Base-by-base conservation (phyloP, 2,888 invertebrate species). In the Drosophila niveifrons region DNA sequence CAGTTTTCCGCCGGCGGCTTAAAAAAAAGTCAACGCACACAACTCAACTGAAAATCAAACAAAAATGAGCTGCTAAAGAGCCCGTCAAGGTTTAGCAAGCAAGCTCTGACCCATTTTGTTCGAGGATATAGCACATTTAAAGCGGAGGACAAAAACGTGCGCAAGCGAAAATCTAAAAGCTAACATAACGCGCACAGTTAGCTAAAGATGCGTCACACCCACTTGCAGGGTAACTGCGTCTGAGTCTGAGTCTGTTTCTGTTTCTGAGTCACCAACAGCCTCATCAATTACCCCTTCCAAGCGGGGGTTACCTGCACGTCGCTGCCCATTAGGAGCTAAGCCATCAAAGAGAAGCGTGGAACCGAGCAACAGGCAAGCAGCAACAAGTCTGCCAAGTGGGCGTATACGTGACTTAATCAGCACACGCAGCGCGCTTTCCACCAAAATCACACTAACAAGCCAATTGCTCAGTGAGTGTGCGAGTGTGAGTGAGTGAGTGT, bases 331-430 rank as follows among this genome's bases (percentile, higher is more conserved):
- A 66, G 46, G 34, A 68, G 62, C 70, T 55, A 51, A 68, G 67
- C 61, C 48, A 51, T 47, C 41, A 58, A 66, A 61, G 43, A 3
- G 23, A 65, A 43, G 28, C n/a, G 41, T 48, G 39, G 75, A 81
- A 87, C 83, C 84, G 81, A 67, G 84, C 28, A 28, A 43, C 36
- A 9, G 41, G 36, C 36, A 6, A 11, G 3, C 4, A 34, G 51
- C 57, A 48, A 57, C 47, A 57, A 52, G 48, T 23, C 43, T 41
- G 8, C 15, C 63, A 66, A 64, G 73, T 75, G 79, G 66, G 46
- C 70, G 56, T 46, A 59, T 80, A 90, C 90, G 90, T 86, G 85
- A 90, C 87, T 73, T 72, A 83, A 76, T 77, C 79, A 73, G 72
- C 44, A 41, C 31, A 61, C 70, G 47, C 81, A 72, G 72, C 66